These are phyloP conservation scores for Dipodomys stephensi DNA, from an alignment of 2,113 vertebrate genomes.

Conservation along the genomic window DNA sequence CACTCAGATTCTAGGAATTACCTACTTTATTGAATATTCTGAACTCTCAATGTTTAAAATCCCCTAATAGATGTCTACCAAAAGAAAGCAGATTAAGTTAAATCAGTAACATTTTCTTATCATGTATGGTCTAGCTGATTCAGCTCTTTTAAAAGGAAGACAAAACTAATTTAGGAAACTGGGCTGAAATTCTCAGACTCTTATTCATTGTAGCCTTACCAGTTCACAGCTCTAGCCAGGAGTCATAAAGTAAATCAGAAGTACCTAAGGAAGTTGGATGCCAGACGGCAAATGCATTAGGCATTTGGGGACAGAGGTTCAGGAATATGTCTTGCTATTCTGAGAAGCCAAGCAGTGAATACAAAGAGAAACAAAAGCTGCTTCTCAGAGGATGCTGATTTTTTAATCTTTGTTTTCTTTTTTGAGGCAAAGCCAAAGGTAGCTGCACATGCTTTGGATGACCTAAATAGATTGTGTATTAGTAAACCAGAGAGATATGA, in stretches of 20 bases:
- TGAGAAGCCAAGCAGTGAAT: background rate
- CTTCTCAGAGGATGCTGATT: background rate
- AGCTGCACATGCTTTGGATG: background rate
- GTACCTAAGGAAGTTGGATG: background rate
- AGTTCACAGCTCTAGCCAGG: background rate
- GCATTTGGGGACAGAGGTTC: background rate
- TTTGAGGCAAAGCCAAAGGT: background rate
- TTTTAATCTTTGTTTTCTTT: background rate
- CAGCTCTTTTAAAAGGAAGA: background rate
- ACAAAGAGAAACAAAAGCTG: background rate
- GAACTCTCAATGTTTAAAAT: constrained; percentile 24
- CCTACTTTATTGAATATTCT: background rate
- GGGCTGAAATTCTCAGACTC: constrained; percentile 5
- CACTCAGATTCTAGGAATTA: constrained; percentile 25
- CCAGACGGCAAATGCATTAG: background rate
- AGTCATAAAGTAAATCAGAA: background rate
- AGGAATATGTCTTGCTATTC: background rate
- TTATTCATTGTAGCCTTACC: background rate
- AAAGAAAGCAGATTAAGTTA: background rate
- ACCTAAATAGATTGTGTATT: background rate
- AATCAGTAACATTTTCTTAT: constrained; percentile 9
- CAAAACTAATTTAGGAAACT: constrained; percentile 32
- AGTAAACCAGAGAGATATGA: background rate
- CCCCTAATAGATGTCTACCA: background rate
- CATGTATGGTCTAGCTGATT: background rate